These are phyloP conservation scores for Macquaria ambigua DNA, from an alignment of 2,113 vertebrate genomes.

Conservation along the genomic window DNA sequence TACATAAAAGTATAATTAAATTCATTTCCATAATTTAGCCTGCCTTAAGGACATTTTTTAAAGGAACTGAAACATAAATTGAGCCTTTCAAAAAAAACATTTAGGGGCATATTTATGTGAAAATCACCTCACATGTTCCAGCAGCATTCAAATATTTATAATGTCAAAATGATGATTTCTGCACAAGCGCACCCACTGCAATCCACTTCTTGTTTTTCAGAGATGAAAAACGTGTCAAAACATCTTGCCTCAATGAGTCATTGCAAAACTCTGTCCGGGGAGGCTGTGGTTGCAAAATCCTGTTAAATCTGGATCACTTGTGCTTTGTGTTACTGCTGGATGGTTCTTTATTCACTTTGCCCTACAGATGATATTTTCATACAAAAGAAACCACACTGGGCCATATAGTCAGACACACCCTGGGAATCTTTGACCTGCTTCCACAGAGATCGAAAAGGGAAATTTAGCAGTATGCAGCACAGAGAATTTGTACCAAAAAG, in stretches of 20 bases:
- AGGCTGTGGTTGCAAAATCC: conserved; percentile 56
- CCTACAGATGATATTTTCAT: conserved; percentile 24
- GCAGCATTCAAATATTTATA: conserved; percentile 13
- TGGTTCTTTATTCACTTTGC: conserved; percentile 20
- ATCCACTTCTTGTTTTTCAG: conserved; percentile 31
- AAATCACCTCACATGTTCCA: background rate
- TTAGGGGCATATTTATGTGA: background rate
- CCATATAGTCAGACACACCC: conserved; percentile 14
- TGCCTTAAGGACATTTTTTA: background rate
- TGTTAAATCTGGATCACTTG: conserved; percentile 50
- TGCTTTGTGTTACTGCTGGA: conserved; percentile 27
- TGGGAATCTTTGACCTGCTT: conserved; percentile 37
- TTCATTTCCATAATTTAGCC: background rate
- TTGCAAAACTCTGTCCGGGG: conserved; percentile 49
- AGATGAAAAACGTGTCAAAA: conserved; percentile 53
- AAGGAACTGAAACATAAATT: background rate
- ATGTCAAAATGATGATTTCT: background rate
- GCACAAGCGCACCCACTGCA: background rate
- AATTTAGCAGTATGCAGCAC: background rate
- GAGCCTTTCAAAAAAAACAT: background rate
- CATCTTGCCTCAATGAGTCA: conserved; percentile 59
- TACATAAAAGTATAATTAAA: background rate
- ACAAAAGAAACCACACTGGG: conserved; percentile 34
- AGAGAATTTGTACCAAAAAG: background rate
- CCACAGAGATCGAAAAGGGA: background rate